A percentile compares a stretch with the other conserved stretches of the same genome.
phyloP scores from a whole-genome alignment of 2,113 vertebrate species.

The Dromiciops gliroides region DNA sequence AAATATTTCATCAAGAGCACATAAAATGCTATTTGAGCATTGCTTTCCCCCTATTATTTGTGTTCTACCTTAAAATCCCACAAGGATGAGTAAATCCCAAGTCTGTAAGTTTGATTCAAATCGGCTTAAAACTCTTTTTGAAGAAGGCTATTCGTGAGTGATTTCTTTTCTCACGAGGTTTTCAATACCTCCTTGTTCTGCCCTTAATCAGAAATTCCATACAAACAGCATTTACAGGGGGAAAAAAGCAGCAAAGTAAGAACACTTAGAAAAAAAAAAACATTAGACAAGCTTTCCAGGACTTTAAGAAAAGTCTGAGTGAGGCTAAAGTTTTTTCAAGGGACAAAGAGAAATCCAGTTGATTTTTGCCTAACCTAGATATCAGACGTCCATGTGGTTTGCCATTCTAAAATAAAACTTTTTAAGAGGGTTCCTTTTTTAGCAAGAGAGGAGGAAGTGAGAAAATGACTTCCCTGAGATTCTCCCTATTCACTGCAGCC shows the following conservation, averaged over 20 bases:
- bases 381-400: slow-evolving; percentile 77
- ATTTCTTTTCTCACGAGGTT: slow-evolving; percentile 7
- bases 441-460: slow-evolving; percentile 76
- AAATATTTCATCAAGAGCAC: not conserved
- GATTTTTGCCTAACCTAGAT: slow-evolving; percentile 70
- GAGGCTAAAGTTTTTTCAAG: slow-evolving; percentile 31
- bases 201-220: slow-evolving; percentile 27
- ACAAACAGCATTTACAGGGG: slow-evolving; percentile 1
- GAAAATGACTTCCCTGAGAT: slow-evolving; percentile 64
- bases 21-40: slow-evolving; percentile 20
- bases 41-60: slow-evolving; percentile 8
- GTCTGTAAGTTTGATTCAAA: slow-evolving; percentile 13
- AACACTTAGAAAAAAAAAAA: slow-evolving; percentile 12
- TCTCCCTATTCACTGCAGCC: slow-evolving; percentile 51
- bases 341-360: slow-evolving; percentile 50
- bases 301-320: slow-evolving; percentile 46
- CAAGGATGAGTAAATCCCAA: slow-evolving; percentile 12
- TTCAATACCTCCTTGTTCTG: not conserved
- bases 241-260: not conserved
- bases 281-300: slow-evolving; percentile 39
- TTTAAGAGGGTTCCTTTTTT: slow-evolving; percentile 66
- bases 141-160: not conserved
- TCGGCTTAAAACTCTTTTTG: slow-evolving; percentile 46
- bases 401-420: slow-evolving; percentile 72
- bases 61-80: slow-evolving; percentile 40